Conservation (phyloP, 2,888 invertebrate species). For the Crocallis elinguaria region DNA sequence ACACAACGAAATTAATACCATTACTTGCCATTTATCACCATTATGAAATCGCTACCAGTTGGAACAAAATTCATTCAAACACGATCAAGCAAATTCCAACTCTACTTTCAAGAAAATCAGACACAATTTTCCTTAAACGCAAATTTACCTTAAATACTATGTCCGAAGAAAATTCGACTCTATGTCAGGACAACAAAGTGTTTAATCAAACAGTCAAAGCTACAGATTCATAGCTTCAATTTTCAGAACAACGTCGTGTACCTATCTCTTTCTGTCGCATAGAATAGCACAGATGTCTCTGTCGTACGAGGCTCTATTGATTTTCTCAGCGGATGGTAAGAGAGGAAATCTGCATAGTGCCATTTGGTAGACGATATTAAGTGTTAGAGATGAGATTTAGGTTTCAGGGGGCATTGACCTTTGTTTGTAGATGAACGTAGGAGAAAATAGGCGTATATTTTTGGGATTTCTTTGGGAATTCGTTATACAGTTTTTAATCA, state of each 20-base stretch:
- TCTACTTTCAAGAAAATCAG: background rate
- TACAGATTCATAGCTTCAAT: constrained; percentile 25
- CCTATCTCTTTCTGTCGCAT: constrained; percentile 22
- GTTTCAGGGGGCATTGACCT: constrained; percentile 15
- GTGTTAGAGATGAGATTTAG: constrained; percentile 29
- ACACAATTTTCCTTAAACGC: constrained; percentile 14
- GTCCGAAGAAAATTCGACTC: constrained; percentile 7
- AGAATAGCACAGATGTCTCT: constrained; percentile 30
- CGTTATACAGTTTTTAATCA: no score
- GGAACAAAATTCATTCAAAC: constrained; percentile 15
- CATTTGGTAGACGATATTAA: constrained; percentile 32
- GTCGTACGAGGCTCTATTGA: constrained; percentile 36
- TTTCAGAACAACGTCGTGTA: constrained; percentile 24
- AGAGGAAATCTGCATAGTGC: constrained; percentile 42
- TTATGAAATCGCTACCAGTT: constrained; percentile 30
- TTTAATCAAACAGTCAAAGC: background rate
- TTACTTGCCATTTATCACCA: constrained; percentile 32
- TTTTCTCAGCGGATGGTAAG: constrained; percentile 34
- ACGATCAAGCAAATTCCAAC: constrained; percentile 7
- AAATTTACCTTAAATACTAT: constrained; percentile 7
- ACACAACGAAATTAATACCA: constrained; percentile 25
- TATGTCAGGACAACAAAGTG: background rate
- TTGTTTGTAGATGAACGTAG: background rate
- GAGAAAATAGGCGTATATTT: background rate
- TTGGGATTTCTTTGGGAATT: background rate